Conservation (phyloP, 2,797 vertebrate genomes). For the Schizopygopsis malacanthus region DNA sequence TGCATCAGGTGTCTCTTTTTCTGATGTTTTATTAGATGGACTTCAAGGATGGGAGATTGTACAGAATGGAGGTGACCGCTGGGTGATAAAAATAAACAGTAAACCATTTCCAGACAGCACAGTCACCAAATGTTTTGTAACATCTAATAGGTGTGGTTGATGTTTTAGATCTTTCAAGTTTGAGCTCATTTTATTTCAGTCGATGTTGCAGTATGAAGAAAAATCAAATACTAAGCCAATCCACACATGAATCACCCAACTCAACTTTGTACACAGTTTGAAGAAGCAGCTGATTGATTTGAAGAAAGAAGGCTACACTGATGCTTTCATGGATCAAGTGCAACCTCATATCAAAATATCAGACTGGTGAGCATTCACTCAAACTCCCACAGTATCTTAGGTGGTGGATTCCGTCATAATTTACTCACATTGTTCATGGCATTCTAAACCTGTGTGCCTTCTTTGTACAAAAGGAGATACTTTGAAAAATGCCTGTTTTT, state of each 20-base stretch:
- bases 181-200: background rate
- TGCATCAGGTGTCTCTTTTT: background rate
- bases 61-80: conserved; percentile 77
- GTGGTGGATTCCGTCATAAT: background rate
- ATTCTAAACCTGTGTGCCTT: background rate
- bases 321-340: conserved; percentile 81
- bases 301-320: conserved; percentile 81
- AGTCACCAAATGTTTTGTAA: conserved; percentile 86
- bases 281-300: conserved; percentile 87
- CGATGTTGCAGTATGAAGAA: background rate
- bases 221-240: background rate
- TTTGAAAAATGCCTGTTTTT: background rate
- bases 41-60: conserved; percentile 81
- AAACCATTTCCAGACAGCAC: conserved; percentile 63
- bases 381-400: background rate
- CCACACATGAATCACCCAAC: background rate
- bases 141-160: conserved; percentile 82
- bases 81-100: conserved; percentile 75
- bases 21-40: conserved; percentile 68
- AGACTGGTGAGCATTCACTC: conserved; percentile 83
- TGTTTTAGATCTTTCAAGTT: background rate
- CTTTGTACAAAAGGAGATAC: background rate
- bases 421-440: background rate
- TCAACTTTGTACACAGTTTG: conserved; percentile 68
- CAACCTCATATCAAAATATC: conserved; percentile 86